Evolutionary conservation across 2,797 vertebrate genomes (phyloP), one percentile per base, ranked within the genome.

Genomic region (Microctenopoma steveboyesi): DNA sequence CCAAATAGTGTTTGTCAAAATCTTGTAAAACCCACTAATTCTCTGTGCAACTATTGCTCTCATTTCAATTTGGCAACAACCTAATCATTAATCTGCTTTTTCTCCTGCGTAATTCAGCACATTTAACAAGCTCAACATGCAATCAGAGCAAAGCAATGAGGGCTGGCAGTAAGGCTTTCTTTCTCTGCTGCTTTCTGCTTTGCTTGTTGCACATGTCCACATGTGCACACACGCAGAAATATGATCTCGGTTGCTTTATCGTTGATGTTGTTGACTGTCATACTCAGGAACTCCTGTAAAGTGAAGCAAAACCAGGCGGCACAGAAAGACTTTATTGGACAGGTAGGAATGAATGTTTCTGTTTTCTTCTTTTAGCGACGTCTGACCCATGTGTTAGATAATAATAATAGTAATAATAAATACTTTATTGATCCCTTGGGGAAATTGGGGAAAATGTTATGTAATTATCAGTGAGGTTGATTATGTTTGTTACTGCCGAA

Each of bases 261-360:
- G 5, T 53, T 75, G 11, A 63, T 80, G 47, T 66, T 77, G 22
- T 50, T 85, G 28, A 69, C 40, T 35, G 71, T 72, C 14, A 14
- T 81, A 9, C 63, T 76, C 75, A 97, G 97, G 92, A 97, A 95
- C 79, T 94, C 95, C 82, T 96, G 95, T 81, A 96, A 96, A 86
- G 93, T 94, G 86, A 96, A 95, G 90, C 94, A 89, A 51, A 86
- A 84, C 0, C 94, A 92, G 68, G 62, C 86, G 35, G 90, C 92
- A 65, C 90, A 82, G 40, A 89, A 94, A 80, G 94, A 95, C 35
- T 55, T 67, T 0, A 69, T 90, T 2, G 16, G 83, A 45, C 90
- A 96, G 95, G 96, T 97, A 84, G 6, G 87, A 7, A 11, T 45
- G 28, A 3, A 18, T 47, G 11, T 63, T 52, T 67, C 18, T 18